Conservation (phyloP, 2,888 invertebrate genomes). For the Drosophila neotestacea region DNA sequence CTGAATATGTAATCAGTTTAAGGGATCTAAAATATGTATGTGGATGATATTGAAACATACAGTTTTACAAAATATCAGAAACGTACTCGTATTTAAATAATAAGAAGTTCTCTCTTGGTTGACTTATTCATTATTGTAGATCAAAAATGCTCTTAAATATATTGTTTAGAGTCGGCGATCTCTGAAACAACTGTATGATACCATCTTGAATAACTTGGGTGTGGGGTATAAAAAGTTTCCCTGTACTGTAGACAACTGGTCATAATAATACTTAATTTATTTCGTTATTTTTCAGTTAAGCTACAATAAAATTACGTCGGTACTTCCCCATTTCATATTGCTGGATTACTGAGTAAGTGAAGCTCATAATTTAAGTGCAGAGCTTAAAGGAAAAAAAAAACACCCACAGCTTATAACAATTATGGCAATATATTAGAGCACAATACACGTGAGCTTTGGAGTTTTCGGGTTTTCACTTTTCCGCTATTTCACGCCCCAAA, state of each 20-base stretch:
- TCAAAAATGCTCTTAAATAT: background rate
- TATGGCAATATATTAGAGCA: slow-evolving; percentile 54
- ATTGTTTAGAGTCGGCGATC: background rate
- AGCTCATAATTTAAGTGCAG: slow-evolving; percentile 46
- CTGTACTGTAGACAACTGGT: slow-evolving; percentile 15
- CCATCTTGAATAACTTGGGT: background rate
- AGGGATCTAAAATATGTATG: background rate
- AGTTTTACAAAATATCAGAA: too few relatives aligned
- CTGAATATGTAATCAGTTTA: background rate
- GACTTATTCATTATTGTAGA: background rate
- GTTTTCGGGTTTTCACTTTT: slow-evolving; percentile 26
- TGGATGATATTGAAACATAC: too few relatives aligned
- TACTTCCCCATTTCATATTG: slow-evolving; percentile 29
- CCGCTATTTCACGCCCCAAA: slow-evolving; percentile 6
- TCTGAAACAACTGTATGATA: background rate
- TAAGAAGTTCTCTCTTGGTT: background rate
- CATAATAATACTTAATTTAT: slow-evolving; percentile 43
- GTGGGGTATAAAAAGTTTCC: slow-evolving; percentile 1
- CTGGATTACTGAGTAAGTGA: slow-evolving; percentile 46
- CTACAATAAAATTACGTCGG: slow-evolving; percentile 13
- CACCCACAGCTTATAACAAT: slow-evolving; percentile 51
- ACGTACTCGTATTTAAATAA: too few relatives aligned
- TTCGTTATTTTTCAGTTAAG: slow-evolving; percentile 28
- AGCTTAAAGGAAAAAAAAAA: slow-evolving; percentile 14
- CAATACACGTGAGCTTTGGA: slow-evolving; percentile 29